Conservation (phyloP, 2,888 invertebrate genomes). For the Metellina segmentata region DNA sequence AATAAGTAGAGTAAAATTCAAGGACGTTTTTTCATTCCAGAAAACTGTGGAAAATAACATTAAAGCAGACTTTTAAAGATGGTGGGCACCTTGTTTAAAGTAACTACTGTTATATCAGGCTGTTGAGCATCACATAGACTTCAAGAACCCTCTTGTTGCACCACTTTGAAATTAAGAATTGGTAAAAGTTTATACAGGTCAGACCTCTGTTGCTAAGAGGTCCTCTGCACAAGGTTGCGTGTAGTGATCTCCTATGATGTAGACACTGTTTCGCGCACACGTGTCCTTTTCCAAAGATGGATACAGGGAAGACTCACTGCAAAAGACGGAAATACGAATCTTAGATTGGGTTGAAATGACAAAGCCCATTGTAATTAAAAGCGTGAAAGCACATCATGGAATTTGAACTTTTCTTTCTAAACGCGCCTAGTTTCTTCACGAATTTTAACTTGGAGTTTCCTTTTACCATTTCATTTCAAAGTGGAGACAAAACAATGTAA, state of each 20-base stretch:
- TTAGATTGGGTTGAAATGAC: neutral
- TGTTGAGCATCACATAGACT: neutral
- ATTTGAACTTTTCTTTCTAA: neutral
- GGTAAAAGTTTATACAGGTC: conserved; percentile 2
- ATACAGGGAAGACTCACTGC: conserved; percentile 64
- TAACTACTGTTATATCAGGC: too few species aligned
- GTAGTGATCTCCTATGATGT: conserved; percentile 77
- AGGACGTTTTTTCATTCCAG: too few species aligned
- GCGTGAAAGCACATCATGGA: neutral
- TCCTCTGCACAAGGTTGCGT: conserved; percentile 67
- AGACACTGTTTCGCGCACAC: conserved; percentile 68
- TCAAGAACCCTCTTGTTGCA: conserved; percentile 17
- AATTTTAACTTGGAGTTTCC: too few species aligned
- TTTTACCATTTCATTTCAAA: neutral
- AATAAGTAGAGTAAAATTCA: too few species aligned
- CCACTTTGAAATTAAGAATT: conserved; percentile 31
- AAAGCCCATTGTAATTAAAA: neutral
- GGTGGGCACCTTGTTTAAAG: too few species aligned
- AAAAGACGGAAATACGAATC: conserved; percentile 47
- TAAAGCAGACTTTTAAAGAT: too few species aligned
- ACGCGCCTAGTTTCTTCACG: neutral
- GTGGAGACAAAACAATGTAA: neutral
- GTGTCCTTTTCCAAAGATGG: conserved; percentile 47
- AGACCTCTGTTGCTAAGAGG: conserved; percentile 76
- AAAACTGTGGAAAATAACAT: too few species aligned